Evolutionary conservation across 2,888 invertebrate species (phyloP).

Genomic region (Lasiommata megera): DNA sequence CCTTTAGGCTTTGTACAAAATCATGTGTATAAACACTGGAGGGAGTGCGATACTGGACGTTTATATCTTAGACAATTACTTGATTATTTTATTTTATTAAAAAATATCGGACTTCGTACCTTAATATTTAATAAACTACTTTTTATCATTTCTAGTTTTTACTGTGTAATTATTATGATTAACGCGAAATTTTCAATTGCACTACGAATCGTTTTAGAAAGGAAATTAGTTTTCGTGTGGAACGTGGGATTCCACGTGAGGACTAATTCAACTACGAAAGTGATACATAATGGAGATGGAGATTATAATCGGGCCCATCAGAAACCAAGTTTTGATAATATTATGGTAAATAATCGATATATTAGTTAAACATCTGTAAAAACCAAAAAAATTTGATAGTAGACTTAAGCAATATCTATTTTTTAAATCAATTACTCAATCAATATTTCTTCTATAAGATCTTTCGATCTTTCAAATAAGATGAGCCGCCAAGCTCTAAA

Average conservation of each 20-base stretch:
- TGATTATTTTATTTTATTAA: conserved; percentile 12
- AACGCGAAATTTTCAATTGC: background rate
- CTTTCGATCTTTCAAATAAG: too few relatives aligned
- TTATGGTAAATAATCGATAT: too few relatives aligned
- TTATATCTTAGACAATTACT: conserved; percentile 35
- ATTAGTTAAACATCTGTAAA: too few relatives aligned
- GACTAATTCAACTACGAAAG: too few relatives aligned
- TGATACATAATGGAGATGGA: too few relatives aligned
- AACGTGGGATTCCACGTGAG: background rate
- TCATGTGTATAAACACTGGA: conserved; percentile 75
- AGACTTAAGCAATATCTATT: too few relatives aligned
- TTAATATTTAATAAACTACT: conserved; percentile 34
- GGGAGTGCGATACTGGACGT: conserved; percentile 81
- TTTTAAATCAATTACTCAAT: too few relatives aligned
- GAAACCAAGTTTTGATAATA: too few relatives aligned
- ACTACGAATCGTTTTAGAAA: background rate
- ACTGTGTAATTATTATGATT: background rate
- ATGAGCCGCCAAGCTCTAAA: too few relatives aligned
- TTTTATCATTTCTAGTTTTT: background rate
- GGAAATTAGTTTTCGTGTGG: background rate
- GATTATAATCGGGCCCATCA: too few relatives aligned
- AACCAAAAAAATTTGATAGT: too few relatives aligned
- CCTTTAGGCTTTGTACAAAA: conserved; percentile 74
- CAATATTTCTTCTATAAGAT: too few relatives aligned
- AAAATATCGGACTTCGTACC: conserved; percentile 42